phyloP scores from a whole-genome alignment of 1,140 invertebrate genomes.

The Laupala kohalensis region DNA sequence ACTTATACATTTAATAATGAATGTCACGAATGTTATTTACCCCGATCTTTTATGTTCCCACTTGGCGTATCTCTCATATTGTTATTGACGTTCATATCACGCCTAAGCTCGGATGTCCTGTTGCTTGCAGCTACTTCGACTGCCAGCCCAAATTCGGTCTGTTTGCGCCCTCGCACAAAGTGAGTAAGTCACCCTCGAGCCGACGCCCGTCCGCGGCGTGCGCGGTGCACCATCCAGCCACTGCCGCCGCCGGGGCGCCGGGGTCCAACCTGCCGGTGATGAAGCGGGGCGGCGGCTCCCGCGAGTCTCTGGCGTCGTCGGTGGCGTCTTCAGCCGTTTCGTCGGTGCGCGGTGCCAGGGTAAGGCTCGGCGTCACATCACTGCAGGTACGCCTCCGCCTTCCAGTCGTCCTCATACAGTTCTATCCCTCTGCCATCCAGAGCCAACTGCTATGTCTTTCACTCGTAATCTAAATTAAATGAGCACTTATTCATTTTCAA shows the following conservation, averaged over 20 bases:
- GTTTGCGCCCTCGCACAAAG: conserved; percentile 82
- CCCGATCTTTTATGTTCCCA: too few relatives aligned
- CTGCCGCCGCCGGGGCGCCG: conserved; percentile 32
- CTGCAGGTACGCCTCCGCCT: conserved; percentile 22
- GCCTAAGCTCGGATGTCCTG: too few relatives aligned
- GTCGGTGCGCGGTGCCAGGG: conserved; percentile 26
- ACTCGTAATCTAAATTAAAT: too few relatives aligned
- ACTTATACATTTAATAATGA: too few relatives aligned
- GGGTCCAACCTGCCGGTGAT: conserved; percentile 25
- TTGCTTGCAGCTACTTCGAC: conserved; percentile 88
- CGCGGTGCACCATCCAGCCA: conserved; percentile 44
- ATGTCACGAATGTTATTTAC: too few relatives aligned
- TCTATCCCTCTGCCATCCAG: too few relatives aligned
- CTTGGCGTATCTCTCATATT: too few relatives aligned
- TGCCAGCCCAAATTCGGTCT: conserved; percentile 81
- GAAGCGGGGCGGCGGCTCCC: conserved; percentile 61
- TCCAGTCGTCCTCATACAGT: too few relatives aligned
- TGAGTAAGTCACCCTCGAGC: conserved; percentile 66
- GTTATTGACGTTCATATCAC: too few relatives aligned
- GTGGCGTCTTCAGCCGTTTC: conserved; percentile 48
- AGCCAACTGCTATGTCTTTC: too few relatives aligned
- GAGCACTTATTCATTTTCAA: too few relatives aligned
- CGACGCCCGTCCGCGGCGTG: conserved; percentile 41
- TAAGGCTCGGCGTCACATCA: conserved; percentile 59
- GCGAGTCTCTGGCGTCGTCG: conserved; percentile 71